phyloP scores from a whole-genome alignment of 2,888 invertebrate species.

The Pomacea canaliculata region DNA sequence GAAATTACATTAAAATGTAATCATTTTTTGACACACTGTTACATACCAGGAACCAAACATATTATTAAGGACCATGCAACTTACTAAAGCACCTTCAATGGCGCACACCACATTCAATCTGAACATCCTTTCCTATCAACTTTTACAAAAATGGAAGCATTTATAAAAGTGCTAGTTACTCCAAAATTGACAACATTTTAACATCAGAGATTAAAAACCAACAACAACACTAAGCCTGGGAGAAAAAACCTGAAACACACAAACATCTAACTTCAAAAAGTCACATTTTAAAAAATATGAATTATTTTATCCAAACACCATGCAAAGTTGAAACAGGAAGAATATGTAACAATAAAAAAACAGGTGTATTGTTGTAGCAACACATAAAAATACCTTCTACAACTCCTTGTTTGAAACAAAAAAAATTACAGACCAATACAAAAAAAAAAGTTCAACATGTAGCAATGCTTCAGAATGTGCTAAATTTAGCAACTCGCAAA shows the following conservation, averaged over 20 bases:
- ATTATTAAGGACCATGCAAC: no score
- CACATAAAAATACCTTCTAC: no score
- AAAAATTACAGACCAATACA: no score
- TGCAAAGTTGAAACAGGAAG: slow-evolving; percentile 19
- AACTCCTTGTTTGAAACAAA: no score
- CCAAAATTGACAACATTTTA: slow-evolving; percentile 34
- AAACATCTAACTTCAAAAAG: slow-evolving; percentile 13
- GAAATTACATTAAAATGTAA: no score
- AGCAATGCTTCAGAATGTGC: no score
- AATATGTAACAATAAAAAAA: slow-evolving; percentile 3
- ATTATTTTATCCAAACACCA: slow-evolving; percentile 1
- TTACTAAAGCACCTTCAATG: background rate
- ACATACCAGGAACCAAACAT: no score
- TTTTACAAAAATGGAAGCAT: slow-evolving; percentile 23
- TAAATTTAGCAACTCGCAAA: no score
- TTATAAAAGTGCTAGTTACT: slow-evolving; percentile 2
- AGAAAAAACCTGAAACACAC: slow-evolving; percentile 18
- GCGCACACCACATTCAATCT: background rate
- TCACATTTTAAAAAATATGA: slow-evolving; percentile 3
- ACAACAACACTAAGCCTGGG: slow-evolving; percentile 14
- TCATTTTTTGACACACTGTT: no score
- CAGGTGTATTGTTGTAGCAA: slow-evolving; percentile 3
- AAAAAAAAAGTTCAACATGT: no score
- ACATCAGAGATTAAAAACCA: slow-evolving; percentile 26
- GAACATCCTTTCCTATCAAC: slow-evolving; percentile 19